These are phyloP conservation scores for Sinotaia quadrata DNA, from an alignment of 2,888 invertebrate genomes.

Conservation along the genomic window DNA sequence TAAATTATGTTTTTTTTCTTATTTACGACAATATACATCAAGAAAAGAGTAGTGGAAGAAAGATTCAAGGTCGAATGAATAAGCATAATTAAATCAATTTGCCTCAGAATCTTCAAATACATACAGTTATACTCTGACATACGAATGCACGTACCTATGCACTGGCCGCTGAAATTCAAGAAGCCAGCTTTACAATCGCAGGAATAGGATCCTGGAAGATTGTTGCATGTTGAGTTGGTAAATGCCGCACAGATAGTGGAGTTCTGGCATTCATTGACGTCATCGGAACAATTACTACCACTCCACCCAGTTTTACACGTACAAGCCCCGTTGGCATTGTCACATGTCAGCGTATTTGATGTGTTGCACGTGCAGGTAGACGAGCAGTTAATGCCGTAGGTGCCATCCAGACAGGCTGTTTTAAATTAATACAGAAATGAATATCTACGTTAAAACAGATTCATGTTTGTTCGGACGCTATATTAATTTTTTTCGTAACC, in stretches of 20 bases:
- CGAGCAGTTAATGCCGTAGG: neutral
- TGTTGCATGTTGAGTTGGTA: slow-evolving; percentile 9
- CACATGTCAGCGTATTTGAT: neutral
- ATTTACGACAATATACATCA: too few relatives aligned
- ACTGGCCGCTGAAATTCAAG: slow-evolving; percentile 5
- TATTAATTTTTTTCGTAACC: too few relatives aligned
- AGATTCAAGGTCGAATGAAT: too few relatives aligned
- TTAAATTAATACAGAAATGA: too few relatives aligned
- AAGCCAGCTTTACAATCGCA: slow-evolving; percentile 30
- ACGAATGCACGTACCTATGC: slow-evolving; percentile 24
- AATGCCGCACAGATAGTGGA: neutral
- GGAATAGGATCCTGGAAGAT: slow-evolving; percentile 24
- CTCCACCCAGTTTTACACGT: neutral
- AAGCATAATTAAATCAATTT: too few relatives aligned
- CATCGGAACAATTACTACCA: neutral
- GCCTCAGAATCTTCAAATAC: too few relatives aligned
- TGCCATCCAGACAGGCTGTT: slow-evolving; percentile 28
- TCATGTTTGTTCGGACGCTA: too few relatives aligned
- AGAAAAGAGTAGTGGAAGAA: too few relatives aligned
- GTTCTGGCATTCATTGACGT: neutral
- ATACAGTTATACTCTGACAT: too few relatives aligned
- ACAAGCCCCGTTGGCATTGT: neutral
- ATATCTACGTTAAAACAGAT: too few relatives aligned
- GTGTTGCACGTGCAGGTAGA: neutral
- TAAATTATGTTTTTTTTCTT: too few relatives aligned